Base-by-base conservation (phyloP, 2,797 vertebrate genomes). In the Sebastes nivosus region DNA sequence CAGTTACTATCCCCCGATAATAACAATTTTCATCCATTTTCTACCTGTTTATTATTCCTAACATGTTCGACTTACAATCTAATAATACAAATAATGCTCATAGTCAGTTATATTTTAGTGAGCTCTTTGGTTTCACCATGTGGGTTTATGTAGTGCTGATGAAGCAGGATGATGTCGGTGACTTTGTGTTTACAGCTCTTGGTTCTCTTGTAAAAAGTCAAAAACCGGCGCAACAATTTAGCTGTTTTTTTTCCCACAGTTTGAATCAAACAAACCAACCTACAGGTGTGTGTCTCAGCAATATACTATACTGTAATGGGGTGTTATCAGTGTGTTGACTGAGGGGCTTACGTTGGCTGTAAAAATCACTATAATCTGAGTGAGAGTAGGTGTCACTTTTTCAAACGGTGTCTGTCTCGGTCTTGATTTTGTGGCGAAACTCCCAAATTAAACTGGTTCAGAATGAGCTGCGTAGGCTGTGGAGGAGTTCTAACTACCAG, bases 381-480 rank as follows among this genome's bases (percentile, higher is more conserved):
- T 32, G 64, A 84, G 72, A 90, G 82, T 84, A 55, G 76, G 77
- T 85, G 80, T 88, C 70, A 76, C 73, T 67, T 82, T 87, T 84
- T 75, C 20, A 70, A 80, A 75, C 55, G 12, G 57, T 16, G 80
- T 82, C 77, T 81, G 80, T 77, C 78, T 84, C 57, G 2, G 10
- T 9, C 36, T 20, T 84, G 76, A 77, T 83, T 90, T 77, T 64
- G 67, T 77, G 58, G 38, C 74, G 58, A 93, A 90, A 87, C 80
- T 63, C 79, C 27, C 20, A 77, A 85, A 81, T 86, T 79, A 86
- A 88, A 84, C 18, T 61, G 22, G 24, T 64, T 70, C 46, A 72
- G 84, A 91, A 88, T 81, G 55, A 50, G 84, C 79, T 55, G 59
- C 42, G 22, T 34, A 18, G 79, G 70, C 80, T 65, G 67, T 68